phyloP scores from a whole-genome alignment of 2,888 invertebrate species.

The Polyommatus iphigenia region DNA sequence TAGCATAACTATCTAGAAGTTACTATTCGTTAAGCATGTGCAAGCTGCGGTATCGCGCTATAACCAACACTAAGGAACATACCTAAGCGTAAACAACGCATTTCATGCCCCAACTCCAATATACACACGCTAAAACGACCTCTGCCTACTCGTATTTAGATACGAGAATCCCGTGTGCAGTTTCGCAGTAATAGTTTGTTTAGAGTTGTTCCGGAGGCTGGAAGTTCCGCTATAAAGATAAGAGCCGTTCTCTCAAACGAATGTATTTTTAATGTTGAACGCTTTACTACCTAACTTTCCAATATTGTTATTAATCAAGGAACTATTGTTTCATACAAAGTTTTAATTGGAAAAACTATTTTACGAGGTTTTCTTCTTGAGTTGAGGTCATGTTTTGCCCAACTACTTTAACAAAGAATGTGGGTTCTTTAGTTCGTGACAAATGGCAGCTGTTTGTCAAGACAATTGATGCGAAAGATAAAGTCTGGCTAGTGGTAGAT shows the following conservation, averaged over 20 bases:
- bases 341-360: conserved; percentile 12
- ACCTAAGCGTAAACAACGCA: conserved; percentile 27
- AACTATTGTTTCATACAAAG: conserved; percentile 16
- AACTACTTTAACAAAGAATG: background rate
- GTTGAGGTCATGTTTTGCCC: background rate
- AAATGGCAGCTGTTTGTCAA: background rate
- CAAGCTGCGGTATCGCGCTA: conserved; percentile 7
- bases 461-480: too few species aligned
- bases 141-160: background rate
- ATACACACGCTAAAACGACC: background rate
- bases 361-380: background rate
- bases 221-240: conserved; percentile 69
- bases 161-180: background rate
- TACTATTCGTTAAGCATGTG: background rate
- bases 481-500: too few species aligned
- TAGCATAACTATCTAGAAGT: background rate
- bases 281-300: conserved; percentile 34
- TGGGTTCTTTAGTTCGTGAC: too few species aligned
- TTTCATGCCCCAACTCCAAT: background rate
- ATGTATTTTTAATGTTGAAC: conserved; percentile 67
- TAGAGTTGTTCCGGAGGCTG: conserved; percentile 39
- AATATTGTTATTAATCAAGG: conserved; percentile 20
- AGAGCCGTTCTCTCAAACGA: conserved; percentile 64
- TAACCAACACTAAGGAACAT: conserved; percentile 28
- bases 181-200: background rate